Percentiles rank a stretch among this genome's conserved stretches.
These are phyloP conservation scores for Berghia stephanieae DNA, from an alignment of 1,140 invertebrate genomes.

Conservation along the genomic window DNA sequence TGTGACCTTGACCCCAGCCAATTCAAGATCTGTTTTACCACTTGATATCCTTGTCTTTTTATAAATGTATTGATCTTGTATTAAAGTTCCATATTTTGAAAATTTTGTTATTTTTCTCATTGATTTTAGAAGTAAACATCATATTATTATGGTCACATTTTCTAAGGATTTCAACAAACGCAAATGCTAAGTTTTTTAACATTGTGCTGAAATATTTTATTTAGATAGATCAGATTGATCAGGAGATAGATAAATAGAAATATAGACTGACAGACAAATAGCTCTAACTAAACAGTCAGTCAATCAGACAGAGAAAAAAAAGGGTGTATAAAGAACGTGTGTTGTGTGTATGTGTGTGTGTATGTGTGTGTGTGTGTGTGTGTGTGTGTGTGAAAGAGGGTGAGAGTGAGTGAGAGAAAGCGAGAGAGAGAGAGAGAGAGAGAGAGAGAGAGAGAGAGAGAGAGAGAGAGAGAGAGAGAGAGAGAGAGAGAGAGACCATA, in stretches of 20 bases:
- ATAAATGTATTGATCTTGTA: not conserved
- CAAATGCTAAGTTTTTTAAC: not conserved
- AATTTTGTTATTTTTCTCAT: not conserved
- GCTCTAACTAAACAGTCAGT: not conserved
- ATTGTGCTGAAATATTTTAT: not conserved
- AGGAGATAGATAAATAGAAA: not conserved
- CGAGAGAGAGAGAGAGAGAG: not conserved
- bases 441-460: not conserved
- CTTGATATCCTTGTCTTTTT: not conserved
- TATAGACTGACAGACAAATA: not conserved
- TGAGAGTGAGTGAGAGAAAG: not conserved
- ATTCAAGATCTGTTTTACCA: too few relatives aligned
- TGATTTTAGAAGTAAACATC: not conserved
- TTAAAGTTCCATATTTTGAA: not conserved
- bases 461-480: constrained; percentile 17
- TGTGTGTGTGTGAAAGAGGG: not conserved
- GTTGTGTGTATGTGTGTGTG: not conserved
- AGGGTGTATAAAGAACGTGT: not conserved
- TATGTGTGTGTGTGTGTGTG: not conserved
- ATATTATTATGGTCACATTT: not conserved
- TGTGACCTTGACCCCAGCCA: too few relatives aligned
- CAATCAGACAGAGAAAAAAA: constrained; percentile 10
- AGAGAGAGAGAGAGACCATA: not conserved
- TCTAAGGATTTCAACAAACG: too few relatives aligned
- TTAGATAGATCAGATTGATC: not conserved